phyloP scores from a whole-genome alignment of 1,140 invertebrate species.

The Penaeus indicus region DNA sequence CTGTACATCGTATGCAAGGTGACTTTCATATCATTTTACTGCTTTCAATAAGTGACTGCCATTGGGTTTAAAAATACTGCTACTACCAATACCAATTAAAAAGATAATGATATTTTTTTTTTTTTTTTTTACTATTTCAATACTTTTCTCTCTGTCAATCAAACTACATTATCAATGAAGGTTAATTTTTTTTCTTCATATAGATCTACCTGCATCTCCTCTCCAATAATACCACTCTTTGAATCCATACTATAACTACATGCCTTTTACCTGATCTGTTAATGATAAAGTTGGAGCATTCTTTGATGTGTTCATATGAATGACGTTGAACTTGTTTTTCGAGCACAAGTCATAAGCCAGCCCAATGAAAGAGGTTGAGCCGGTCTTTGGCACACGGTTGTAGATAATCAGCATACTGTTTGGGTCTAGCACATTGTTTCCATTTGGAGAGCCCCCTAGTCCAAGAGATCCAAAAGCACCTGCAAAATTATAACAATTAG shows the following conservation, averaged over 20 bases:
- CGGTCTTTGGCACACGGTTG: slow-evolving; percentile 98
- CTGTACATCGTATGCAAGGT: too few relatives aligned
- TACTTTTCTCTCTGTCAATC: neutral
- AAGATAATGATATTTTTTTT: too few relatives aligned
- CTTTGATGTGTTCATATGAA: slow-evolving; percentile 96
- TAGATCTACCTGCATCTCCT: too few relatives aligned
- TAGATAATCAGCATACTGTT: slow-evolving; percentile 85
- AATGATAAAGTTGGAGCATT: slow-evolving; percentile 94
- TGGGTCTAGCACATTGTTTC: slow-evolving; percentile 46
- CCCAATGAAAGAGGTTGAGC: slow-evolving; percentile 97
- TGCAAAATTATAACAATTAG: neutral
- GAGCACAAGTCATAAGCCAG: slow-evolving; percentile 96
- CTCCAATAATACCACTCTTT: slow-evolving; percentile 4
- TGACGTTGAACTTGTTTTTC: slow-evolving; percentile 90
- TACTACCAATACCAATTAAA: too few relatives aligned
- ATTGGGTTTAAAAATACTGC: too few relatives aligned
- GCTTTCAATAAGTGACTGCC: too few relatives aligned
- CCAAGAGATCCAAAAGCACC: slow-evolving; percentile 22
- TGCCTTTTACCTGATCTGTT: slow-evolving; percentile 83
- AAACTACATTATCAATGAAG: neutral
- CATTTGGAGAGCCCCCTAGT: neutral
- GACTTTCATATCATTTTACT: too few relatives aligned
- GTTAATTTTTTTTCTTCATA: too few relatives aligned
- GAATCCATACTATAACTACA: slow-evolving; percentile 40
- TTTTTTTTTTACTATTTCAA: too few relatives aligned